Evolutionary conservation across 2,113 vertebrate species (phyloP).

Genomic region (Psettodes erumei): DNA sequence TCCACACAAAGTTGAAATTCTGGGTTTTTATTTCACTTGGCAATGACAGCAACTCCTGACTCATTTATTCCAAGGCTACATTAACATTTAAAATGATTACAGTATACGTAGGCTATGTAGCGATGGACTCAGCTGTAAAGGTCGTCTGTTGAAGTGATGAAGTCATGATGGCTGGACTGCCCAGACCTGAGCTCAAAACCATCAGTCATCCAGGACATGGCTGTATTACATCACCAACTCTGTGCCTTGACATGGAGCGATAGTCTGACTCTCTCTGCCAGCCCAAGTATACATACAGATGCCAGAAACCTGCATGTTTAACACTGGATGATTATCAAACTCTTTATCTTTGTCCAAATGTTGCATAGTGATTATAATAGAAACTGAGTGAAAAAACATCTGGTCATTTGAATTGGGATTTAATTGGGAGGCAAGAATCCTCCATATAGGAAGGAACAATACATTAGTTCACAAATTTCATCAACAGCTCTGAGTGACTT

Average conservation of each 20-base stretch:
- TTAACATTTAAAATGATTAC: constrained; percentile 36
- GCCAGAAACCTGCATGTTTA: not conserved
- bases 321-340: not conserved
- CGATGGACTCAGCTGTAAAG: constrained; percentile 22
- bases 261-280: constrained; percentile 7
- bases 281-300: constrained; percentile 23
- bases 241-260: constrained; percentile 26
- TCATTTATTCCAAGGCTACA: constrained; percentile 34
- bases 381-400: not conserved
- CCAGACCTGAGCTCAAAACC: constrained; percentile 42
- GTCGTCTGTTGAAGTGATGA: constrained; percentile 42
- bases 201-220: constrained; percentile 53
- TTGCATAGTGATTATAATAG: not conserved
- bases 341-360: constrained; percentile 4
- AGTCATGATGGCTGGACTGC: constrained; percentile 40
- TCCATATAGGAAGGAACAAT: too few relatives aligned
- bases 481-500: not conserved
- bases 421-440: not conserved
- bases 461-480: too few relatives aligned
- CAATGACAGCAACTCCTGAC: not conserved
- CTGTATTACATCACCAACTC: constrained; percentile 54
- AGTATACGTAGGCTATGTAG: not conserved
- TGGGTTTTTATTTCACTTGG: constrained; percentile 42
- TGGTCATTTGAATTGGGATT: not conserved
- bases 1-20: not conserved